phyloP scores from a whole-genome alignment of 2,888 invertebrate genomes.

The Mythimna loreyi region DNA sequence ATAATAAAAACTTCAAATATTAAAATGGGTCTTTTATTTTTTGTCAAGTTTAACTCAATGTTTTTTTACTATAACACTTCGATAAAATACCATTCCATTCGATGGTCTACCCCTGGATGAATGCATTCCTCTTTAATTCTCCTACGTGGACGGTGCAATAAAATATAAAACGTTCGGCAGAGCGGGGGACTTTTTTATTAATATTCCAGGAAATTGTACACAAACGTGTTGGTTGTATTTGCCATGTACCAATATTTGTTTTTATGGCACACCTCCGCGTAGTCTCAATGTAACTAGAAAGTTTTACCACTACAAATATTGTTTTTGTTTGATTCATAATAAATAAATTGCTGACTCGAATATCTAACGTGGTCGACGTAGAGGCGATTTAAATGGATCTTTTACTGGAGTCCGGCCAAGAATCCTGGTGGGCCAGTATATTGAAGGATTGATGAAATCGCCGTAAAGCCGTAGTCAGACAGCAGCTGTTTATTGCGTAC shows the following conservation, averaged over 20 bases:
- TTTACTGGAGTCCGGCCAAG: slow-evolving; percentile 51
- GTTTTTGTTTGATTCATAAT: slow-evolving; percentile 17
- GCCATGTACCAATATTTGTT: background rate
- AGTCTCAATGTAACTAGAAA: background rate
- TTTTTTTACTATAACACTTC: too few species aligned
- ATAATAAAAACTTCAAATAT: too few species aligned
- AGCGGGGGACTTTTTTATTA: background rate
- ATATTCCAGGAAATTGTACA: background rate
- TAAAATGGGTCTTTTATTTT: too few species aligned
- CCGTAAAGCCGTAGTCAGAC: slow-evolving; percentile 30
- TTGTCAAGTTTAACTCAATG: too few species aligned
- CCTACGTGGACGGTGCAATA: background rate
- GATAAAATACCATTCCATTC: too few species aligned
- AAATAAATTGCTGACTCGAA: slow-evolving; percentile 17
- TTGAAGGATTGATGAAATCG: slow-evolving; percentile 34
- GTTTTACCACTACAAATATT: background rate
- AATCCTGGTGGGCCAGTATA: slow-evolving; percentile 27
- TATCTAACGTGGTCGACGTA: slow-evolving; percentile 3
- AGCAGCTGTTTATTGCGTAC: slow-evolving; percentile 18
- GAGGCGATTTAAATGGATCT: slow-evolving; percentile 26
- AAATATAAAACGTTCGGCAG: background rate
- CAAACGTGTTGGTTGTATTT: slow-evolving; percentile 2
- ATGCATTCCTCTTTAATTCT: background rate
- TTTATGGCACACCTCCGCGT: background rate
- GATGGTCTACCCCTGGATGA: background rate